Base-by-base conservation (phyloP, 2,888 invertebrate genomes). In the Magallana nippona region DNA sequence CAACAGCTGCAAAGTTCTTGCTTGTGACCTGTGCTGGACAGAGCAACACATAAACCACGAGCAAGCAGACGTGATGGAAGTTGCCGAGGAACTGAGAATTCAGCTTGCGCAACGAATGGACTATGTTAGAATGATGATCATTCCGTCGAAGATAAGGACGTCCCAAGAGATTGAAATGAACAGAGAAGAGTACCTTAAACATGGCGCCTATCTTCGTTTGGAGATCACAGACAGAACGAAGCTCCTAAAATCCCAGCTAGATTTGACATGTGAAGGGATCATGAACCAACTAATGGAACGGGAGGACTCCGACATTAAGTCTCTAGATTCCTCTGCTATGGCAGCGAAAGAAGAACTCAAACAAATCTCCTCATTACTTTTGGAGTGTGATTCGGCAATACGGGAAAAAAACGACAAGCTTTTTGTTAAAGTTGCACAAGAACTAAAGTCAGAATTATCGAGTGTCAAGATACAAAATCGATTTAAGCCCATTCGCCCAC, bases 151-250 rank as follows among this genome's bases (percentile, higher is more conserved):
- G 27, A 27, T 2, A 2, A 27, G 27, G 27, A 2, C 27, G 8
- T n/a, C 60, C 1, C 55, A 81, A n/a, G 62, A 32, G 19, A 44
- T 81, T 17, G 62, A 17, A n/a, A 32, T 44, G 32, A 81, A 81
- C 32, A 55, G 27, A 19, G 32, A 19, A 17, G 81, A 81, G 11
- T 81, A 81, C n/a, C 15, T 32, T 13, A 57, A 58, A n/a, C 62
- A 62, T 44, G 62, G 32, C 17, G 57, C 17, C 5, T 56, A 57
- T 62, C 11, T 81, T 10, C 62, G 44, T 10, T n/a, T 57, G 22
- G 81, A 81, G 62, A 62, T 81, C 32, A 62, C 32, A 1, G 62
- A 81, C 44, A 81, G 60, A 62, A 62, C 44, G 44, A 62, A 58
- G 44, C 44, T n/a, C 44, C 17, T 81, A 62, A 62, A 22, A 32